Evolutionary conservation across 2,113 vertebrate species (phyloP), one percentile per base, ranked within the genome.

Genomic region (Mohoua ochrocephala): DNA sequence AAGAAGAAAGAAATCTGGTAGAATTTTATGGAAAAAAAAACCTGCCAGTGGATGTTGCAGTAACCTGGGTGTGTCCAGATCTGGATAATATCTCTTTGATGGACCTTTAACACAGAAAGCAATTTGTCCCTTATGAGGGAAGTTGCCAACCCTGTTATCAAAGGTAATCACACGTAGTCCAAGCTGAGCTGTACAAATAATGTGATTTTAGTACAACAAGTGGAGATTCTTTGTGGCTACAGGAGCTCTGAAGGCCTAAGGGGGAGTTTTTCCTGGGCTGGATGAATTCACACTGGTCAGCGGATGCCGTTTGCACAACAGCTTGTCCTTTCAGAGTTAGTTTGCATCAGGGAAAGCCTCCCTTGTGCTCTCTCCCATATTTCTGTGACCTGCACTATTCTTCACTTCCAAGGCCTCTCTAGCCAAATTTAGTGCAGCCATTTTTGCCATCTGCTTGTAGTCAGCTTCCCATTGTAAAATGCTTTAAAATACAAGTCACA

Each of bases 51-150:
- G 30, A 41, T 64, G 50, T 61, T 81, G 35, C 26, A 70, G 20
- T 54, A 71, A 71, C 18, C 4, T 1, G 1, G 1, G 3, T 31
- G 12, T 69, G 17, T 28, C 20, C 20, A 6, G 5, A 49, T 19
- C 37, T 84, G 57, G 10, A 44, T 75, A 57, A 65, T 70, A 59
- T 41, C 27, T 22, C 39, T 19, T 10, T 33, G 37, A 56, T 39
- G 49, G 16, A 45, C 8, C 33, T 85, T 87, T 82, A 68, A 47
- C 14, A 20, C 61, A 16, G 56, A 52, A 87, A 91, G 41, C 15
- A 57, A 22, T 41, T 71, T 87, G 15, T 35, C 33, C 49, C 14
- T 41, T 69, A 6, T n/a, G 59, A 69, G 19, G 9, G 41, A 74
- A 47, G 49, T 28, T 50, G 26, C 82, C 85, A 86, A 84, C 41